These are phyloP conservation scores for Gymnocypris eckloni DNA, from an alignment of 2,797 vertebrate genomes.

Conservation along the genomic window DNA sequence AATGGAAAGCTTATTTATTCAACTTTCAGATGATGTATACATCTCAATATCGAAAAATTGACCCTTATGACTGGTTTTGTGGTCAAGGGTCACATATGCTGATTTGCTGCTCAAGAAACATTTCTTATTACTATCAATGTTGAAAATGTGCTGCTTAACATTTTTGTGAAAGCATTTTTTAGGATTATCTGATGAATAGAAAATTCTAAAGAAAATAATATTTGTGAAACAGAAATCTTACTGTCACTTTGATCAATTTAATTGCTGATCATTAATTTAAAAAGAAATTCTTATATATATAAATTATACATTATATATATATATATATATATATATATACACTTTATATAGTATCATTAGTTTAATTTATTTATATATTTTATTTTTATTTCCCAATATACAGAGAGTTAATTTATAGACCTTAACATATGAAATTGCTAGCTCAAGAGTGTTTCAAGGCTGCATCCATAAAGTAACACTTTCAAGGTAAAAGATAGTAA, in stretches of 20 bases:
- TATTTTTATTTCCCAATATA: not conserved
- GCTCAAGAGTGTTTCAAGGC: not conserved
- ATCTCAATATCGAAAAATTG: no score
- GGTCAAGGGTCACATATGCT: not conserved
- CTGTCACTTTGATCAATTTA: not conserved
- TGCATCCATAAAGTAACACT: not conserved
- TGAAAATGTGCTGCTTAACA: not conserved
- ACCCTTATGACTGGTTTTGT: no score
- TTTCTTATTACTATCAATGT: not conserved
- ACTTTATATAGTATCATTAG: not conserved
- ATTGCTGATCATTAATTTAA: not conserved
- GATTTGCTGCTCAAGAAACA: not conserved
- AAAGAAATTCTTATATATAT: no score
- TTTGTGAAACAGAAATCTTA: not conserved
- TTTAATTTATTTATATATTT: not conserved
- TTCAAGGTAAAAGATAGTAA: not conserved
- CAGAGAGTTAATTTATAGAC: not conserved
- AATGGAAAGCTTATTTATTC: no score
- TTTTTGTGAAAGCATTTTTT: not conserved
- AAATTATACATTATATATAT: not conserved
- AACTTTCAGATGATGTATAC: no score
- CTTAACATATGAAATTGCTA: not conserved
- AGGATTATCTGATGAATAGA: not conserved
- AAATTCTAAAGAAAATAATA: not conserved
- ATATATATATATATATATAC: no score